Evolutionary conservation across 2,888 invertebrate species (phyloP).

Genomic region (Spilarctia lutea): DNA sequence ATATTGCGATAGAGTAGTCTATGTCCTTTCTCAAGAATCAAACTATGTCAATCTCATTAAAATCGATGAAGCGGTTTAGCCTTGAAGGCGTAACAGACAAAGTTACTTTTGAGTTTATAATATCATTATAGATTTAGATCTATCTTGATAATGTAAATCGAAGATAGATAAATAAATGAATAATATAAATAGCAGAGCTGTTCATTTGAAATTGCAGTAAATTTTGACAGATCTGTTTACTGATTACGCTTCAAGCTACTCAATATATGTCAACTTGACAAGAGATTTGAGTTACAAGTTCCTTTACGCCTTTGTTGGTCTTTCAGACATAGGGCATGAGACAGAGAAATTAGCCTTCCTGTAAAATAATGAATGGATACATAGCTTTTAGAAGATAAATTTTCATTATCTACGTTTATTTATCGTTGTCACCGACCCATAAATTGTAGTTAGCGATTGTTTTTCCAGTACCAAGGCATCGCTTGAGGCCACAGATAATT

Average conservation of each 20-base stretch:
- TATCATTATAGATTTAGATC: background rate
- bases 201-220: background rate
- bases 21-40: no score
- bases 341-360: background rate
- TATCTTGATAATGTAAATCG: background rate
- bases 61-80: no score
- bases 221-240: background rate
- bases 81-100: no score
- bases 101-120: no score
- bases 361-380: background rate
- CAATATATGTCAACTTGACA: background rate
- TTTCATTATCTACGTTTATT: conserved; percentile 43
- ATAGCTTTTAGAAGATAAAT: conserved; percentile 19
- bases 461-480: conserved; percentile 28
- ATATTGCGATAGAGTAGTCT: no score
- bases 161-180: background rate
- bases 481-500: conserved; percentile 61
- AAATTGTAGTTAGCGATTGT: conserved; percentile 78
- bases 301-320: background rate
- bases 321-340: background rate
- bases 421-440: conserved; percentile 62
- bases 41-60: no score
- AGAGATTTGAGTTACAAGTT: background rate
- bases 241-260: background rate
- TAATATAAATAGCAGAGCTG: no score